Conservation (phyloP, 1,140 invertebrate genomes). For the Aplysia californica region DNA sequence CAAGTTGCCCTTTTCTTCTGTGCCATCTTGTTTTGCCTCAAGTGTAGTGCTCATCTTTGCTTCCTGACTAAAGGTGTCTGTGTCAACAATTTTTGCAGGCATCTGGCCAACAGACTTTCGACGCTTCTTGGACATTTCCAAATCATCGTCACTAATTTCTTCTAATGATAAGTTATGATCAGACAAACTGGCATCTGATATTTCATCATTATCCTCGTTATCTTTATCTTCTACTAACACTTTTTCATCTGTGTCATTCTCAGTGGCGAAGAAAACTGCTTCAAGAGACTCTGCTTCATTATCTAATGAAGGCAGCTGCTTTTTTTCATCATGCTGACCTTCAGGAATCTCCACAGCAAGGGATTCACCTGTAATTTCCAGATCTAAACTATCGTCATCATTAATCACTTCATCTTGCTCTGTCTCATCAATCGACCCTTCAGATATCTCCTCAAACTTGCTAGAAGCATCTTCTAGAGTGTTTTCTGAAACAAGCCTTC, state of each 20-base stretch:
- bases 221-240: conserved; percentile 23
- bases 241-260: conserved; percentile 27
- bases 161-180: conserved; percentile 25
- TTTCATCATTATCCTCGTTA: conserved; percentile 27
- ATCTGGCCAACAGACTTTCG: neutral
- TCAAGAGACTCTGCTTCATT: conserved; percentile 21
- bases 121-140: conserved; percentile 22
- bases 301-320: neutral
- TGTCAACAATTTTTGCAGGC: neutral
- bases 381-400: conserved; percentile 23
- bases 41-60: neutral
- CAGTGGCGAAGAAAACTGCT: conserved; percentile 24
- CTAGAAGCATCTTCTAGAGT: neutral
- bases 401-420: conserved; percentile 5
- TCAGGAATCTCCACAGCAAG: neutral
- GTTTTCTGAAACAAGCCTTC: neutral
- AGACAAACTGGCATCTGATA: conserved; percentile 26
- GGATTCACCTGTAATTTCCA: conserved; percentile 4
- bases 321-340: neutral
- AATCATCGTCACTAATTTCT: conserved; percentile 29
- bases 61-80: too few species aligned
- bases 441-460: conserved; percentile 30
- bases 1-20: neutral
- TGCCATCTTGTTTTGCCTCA: neutral
- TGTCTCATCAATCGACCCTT: conserved; percentile 17